Evolutionary conservation across 1,140 invertebrate species (phyloP).

Genomic region (Muscidifurax raptorellus): DNA sequence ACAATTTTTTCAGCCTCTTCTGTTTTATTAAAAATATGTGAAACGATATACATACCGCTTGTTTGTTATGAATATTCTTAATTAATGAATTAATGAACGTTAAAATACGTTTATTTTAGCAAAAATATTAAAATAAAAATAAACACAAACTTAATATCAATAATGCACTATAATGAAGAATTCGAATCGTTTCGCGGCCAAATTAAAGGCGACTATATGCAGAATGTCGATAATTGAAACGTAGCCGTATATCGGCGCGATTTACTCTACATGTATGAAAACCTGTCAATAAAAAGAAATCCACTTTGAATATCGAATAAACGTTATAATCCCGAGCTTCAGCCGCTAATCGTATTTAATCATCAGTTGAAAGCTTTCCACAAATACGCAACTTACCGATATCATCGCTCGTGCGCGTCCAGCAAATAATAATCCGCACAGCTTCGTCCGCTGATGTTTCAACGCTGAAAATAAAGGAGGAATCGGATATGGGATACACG

Average conservation of each 20-base stretch:
- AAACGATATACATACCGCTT: no score
- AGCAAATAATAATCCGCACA: conserved; percentile 7
- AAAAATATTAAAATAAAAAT: no score
- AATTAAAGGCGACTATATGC: not conserved
- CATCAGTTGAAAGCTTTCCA: conserved; percentile 31
- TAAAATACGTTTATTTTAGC: no score
- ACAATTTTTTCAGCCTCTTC: no score
- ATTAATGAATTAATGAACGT: not conserved
- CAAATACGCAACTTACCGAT: not conserved
- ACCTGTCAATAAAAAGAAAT: not conserved
- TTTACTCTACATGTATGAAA: not conserved
- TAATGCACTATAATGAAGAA: not conserved
- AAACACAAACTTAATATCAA: no score
- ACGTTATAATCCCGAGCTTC: not conserved
- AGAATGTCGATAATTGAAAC: no score
- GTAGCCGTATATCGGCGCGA: no score
- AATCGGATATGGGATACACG: not conserved
- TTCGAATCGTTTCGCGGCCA: not conserved
- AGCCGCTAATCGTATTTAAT: conserved; percentile 8
- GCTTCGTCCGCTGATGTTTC: not conserved
- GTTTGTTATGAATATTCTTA: not conserved
- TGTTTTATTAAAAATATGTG: no score
- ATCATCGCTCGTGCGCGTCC: not conserved
- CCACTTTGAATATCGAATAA: not conserved
- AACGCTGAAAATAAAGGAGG: conserved; percentile 17